Conservation (phyloP, 2,797 vertebrate genomes). For the Sebastes ruberrimus region DNA sequence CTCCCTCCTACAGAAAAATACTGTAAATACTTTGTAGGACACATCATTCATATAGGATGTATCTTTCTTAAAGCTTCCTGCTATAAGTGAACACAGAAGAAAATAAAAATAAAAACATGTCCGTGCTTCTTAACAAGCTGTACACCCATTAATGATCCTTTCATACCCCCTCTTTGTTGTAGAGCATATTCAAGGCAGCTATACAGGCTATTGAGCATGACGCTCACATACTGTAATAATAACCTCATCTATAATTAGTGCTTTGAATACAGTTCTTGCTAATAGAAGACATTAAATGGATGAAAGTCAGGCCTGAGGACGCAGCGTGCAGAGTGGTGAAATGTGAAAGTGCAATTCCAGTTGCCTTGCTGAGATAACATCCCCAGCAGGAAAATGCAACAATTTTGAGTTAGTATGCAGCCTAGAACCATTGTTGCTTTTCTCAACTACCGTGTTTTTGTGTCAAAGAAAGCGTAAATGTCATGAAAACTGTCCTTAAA, state of each 20-base stretch:
- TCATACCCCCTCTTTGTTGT: background rate
- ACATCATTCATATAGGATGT: background rate
- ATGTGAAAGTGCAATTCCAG: slow-evolving; percentile 17
- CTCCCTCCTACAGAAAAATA: background rate
- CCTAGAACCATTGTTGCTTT: background rate
- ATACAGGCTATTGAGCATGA: background rate
- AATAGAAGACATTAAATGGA: background rate
- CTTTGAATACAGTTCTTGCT: background rate
- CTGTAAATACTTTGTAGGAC: background rate
- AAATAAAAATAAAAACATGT: background rate
- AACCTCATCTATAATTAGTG: background rate
- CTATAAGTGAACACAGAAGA: background rate
- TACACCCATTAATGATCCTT: background rate
- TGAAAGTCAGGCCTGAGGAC: background rate
- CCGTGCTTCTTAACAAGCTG: background rate
- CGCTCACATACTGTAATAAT: background rate
- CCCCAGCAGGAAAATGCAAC: slow-evolving; percentile 14
- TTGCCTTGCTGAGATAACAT: slow-evolving; percentile 2
- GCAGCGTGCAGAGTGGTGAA: background rate
- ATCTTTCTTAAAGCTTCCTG: background rate
- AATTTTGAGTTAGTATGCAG: background rate
- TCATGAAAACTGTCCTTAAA: slow-evolving; percentile 1
- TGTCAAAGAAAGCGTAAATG: background rate
- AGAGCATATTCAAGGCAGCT: background rate
- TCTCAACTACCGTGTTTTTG: background rate